phyloP scores from a whole-genome alignment of 2,888 invertebrate species.

The Leucophora obtusa region DNA sequence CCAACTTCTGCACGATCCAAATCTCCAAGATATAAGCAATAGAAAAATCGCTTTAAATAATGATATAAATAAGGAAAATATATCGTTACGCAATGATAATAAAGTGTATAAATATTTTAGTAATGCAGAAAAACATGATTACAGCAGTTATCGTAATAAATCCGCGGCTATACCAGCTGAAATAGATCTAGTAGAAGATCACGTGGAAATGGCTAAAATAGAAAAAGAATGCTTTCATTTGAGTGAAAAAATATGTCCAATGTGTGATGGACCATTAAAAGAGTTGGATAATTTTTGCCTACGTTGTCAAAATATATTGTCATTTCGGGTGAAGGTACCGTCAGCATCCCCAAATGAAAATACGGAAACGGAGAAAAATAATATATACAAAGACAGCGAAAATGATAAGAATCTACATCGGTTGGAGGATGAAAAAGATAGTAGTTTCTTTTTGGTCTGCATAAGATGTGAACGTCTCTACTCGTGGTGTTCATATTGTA shows the following conservation, averaged over 20 bases:
- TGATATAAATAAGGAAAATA: constrained; percentile 46
- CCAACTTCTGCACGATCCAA: constrained; percentile 61
- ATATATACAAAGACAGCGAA: constrained; percentile 10
- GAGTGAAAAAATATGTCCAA: constrained; percentile 74
- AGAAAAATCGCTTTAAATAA: constrained; percentile 2
- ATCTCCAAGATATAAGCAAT: constrained; percentile 15
- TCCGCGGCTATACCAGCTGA: constrained; percentile 59
- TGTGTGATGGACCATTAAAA: constrained; percentile 73
- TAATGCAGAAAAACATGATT: constrained; percentile 76
- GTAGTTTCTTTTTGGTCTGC: constrained; percentile 72
- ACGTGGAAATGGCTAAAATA: constrained; percentile 65
- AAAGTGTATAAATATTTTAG: constrained; percentile 78
- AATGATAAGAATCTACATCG: constrained; percentile 35
- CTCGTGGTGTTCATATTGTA: constrained; percentile 71
- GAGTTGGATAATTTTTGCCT: constrained; percentile 75
- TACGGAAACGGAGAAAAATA: neutral
- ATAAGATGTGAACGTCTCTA: constrained; percentile 74
- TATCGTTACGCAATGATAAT: constrained; percentile 66
- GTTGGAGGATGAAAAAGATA: constrained; percentile 50
- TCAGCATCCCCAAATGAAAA: neutral
- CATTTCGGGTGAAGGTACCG: constrained; percentile 67
- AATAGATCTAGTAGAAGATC: constrained; percentile 71
- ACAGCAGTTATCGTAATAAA: constrained; percentile 65
- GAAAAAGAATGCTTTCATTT: constrained; percentile 75
- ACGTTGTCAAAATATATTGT: constrained; percentile 73